Base-by-base conservation (phyloP, 2,797 vertebrate species). In the Poecilia wingei region DNA sequence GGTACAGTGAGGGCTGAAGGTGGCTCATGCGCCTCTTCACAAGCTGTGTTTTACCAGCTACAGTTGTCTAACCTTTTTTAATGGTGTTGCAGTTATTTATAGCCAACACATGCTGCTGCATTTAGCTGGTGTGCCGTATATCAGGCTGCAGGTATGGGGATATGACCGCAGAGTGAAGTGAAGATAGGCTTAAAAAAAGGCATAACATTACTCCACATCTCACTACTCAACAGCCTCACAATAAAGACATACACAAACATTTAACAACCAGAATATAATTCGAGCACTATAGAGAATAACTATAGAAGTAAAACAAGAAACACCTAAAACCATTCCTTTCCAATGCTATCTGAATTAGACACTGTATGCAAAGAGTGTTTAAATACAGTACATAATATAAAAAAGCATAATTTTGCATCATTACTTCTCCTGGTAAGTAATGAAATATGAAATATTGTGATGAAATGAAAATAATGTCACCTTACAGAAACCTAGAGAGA, bases 41-140 rank as follows among this genome's bases (percentile, higher is more conserved):
- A 74, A 80, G 81, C 74, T 77, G 68, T 47, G 22, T 82, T 82
- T 82, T 39, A 46, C 57, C 82, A 61, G 85, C 86, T 83, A 81
- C 76, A 75, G 82, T 81, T 88, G 82, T 82, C 85, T 79, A 76
- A 61, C 83, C 78, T 83, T 83, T 80, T 80, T 79, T 89, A 90
- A 89, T 84, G 84, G 87, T 79, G 84, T 75, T 71, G 83, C 45
- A n/a, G 87, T 90, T 87, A 94, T 93, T 93, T 93, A 92, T 91
- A 91, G 86, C 90, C 85, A 83, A 84, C 81, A 79, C 86, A 84
- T 47, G 76, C 80, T 79, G 84, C 78, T 75, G 86, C 87, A 86
- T 93, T 88, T 86, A 90, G 72, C 76, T 64, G 4, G 72, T 31
- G 59, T 51, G 81, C 61, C 64, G 43, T 93, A 90, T 80, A 92